Base-by-base conservation (phyloP, 2,888 invertebrate genomes). In the Trissonchulus sp. region DNA sequence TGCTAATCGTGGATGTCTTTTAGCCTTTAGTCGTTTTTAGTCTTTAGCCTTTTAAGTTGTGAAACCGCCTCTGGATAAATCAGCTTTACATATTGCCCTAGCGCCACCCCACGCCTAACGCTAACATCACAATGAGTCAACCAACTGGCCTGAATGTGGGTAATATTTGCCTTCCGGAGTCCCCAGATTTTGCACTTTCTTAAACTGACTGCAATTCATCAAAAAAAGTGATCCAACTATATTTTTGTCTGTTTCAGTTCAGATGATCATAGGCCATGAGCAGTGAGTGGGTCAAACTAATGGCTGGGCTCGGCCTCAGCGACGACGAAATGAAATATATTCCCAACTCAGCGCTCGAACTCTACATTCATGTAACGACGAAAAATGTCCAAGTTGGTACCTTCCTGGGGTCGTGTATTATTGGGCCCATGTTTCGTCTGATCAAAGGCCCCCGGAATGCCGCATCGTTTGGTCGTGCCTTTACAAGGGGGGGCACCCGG, bases 351-450 rank as follows among this genome's bases (percentile, higher is more conserved):
- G 71, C 34, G 8, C 18, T 37, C 8, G 73, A 72, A 72, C 30
- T 72, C 8, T 2, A 18, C 60, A 72, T 60, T 30, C 73, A 72
- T 60, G 73, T 72, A 3, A 72, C 60, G 23, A 35, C 28, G 15
- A 72, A 72, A 62, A 36, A 2, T 8, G 31, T 72, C 48, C 73
- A 72, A 62, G 31, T 62, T 15, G 37, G 37, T 60, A 63, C 73
- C 15, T 48, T 60, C n/a, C 48, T 37, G 8, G 73, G 73, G 60
- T 15, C 60, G n/a, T 72, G 37, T 2, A 62, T 72, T 8, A 28
- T 72, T 30, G 60, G 60, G 8, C 60, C 18, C 3, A 28, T 72
- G 31, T 33, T 72, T 72, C 48, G 28, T 72, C 28, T 48, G 28
- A 2, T 8, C n/a, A 62, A 62, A 62, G 60, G 73, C 28, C 71